Evolutionary conservation across 2,797 vertebrate species (phyloP), one percentile per base, ranked within the genome.

Genomic region (Brachyalestes nurse): DNA sequence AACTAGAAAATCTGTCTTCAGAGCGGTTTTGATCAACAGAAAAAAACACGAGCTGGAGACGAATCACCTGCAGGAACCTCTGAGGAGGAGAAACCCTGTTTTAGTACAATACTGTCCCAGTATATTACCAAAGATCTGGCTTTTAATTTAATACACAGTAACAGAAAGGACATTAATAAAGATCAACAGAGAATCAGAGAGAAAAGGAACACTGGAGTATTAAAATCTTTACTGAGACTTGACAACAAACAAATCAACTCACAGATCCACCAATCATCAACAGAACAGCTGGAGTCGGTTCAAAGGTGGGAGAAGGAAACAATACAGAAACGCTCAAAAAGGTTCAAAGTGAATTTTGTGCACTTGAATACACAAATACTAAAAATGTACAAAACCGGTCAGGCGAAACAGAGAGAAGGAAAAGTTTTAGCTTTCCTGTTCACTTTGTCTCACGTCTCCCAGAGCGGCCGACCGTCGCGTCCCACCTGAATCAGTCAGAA

Each of bases 141-240:
- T 13, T 12, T 13, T 58, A 38, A 42, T 47, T 57, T n/a, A n/a
- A n/a, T n/a, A n/a, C n/a, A n/a, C n/a, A 7, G 38, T 1, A 64
- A 25, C 60, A 25, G 23, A 62, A 2, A n/a, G 17, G 12, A 6
- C 28, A n/a, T 23, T 1, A 55, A 10, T 14, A 1, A 6, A 19
- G 4, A 67, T 0, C 21, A 45, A 81, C 40, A 42, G 7, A 83
- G 14, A 82, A 84, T 21, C 61, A 86, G 47, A 84, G 72, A 34
- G 80, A 62, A 77, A 64, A 28, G 40, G 40, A 42, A 42, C 40
- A 1, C 25, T 91, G 88, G 89, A 91, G 90, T 93, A 95, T 91
- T 93, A 92, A 93, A 93, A 92, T 88, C 84, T 95, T 94, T 94
- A 94, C 90, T 95, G 88, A 61, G 90, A 93, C 93, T 92, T 91